Evolutionary conservation across 2,113 vertebrate species (phyloP), one percentile per base, ranked within the genome.

Genomic region (Perccottus glenii): DNA sequence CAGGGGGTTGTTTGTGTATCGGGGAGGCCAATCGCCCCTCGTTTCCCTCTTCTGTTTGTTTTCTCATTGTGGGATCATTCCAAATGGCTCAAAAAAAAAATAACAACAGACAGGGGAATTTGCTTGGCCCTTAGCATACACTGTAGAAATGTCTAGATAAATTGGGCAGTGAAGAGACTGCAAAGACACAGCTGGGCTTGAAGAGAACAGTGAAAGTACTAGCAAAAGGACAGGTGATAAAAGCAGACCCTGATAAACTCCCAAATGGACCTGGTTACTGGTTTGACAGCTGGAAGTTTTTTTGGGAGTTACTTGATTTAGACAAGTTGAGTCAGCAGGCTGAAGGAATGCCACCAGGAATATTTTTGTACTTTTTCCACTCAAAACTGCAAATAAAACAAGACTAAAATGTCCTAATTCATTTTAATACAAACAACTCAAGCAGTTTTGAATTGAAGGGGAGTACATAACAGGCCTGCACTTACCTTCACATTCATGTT

Each of bases 1-100:
- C 60, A 52, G 75, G 85, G 82, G 70, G 72, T 61, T 75, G 75
- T 70, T 73, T 35, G 67, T 75, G 84, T 84, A 84, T 85, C 83
- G 78, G 57, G 83, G 68, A 78, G 78, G 56, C 70, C 72, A 65
- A 80, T 74, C 63, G 63, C 62, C 73, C 44, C 75, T 60, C 56
- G 53, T 68, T 60, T 73, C 11, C 51, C 48, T 60, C 53, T 60
- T 72, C 49, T 53, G 77, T 74, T 70, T 67, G 73, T 50, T 58
- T 66, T 60, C 67, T 70, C 77, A 69, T 66, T 53, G 67, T 65
- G 56, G 76, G 69, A 67, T 78, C 66, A 67, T 53, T 80, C 70
- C 67, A 61, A 70, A 70, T 42, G 67, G 61, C 66, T 75, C 51
- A 14, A 52, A 45, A 3, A 27, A 27, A 27, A 27, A 3, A n/a